These are phyloP conservation scores for Drosophila anomalata DNA, from an alignment of 2,888 invertebrate species.

Conservation along the genomic window DNA sequence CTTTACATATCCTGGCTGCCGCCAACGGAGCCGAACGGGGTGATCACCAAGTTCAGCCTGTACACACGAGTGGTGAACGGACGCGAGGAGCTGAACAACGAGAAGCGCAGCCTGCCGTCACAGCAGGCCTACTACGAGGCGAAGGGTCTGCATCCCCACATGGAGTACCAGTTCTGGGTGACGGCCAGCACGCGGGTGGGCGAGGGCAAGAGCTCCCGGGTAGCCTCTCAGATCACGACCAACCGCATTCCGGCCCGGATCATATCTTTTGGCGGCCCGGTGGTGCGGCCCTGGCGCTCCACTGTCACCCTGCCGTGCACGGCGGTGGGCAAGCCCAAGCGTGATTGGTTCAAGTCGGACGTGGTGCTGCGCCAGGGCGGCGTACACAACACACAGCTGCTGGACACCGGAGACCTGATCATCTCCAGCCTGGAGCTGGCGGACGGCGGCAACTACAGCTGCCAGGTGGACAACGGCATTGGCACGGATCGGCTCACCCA, in stretches of 20 bases:
- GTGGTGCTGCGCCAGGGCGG: constrained; percentile 86
- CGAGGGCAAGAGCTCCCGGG: constrained; percentile 89
- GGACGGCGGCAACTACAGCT: constrained; percentile 90
- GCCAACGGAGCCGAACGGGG: constrained; percentile 90
- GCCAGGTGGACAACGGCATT: constrained; percentile 88
- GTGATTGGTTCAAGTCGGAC: constrained; percentile 88
- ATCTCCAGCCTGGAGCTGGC: constrained; percentile 87
- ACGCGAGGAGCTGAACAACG: constrained; percentile 88
- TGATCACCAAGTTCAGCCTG: constrained; percentile 90
- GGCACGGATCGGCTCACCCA: constrained; percentile 88
- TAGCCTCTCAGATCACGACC: constrained; percentile 88
- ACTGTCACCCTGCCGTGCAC: constrained; percentile 87
- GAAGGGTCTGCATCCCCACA: constrained; percentile 88
- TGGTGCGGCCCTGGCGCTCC: constrained; percentile 88
- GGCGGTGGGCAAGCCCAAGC: constrained; percentile 87
- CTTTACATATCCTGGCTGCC: constrained; percentile 91
- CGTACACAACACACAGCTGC: constrained; percentile 86
- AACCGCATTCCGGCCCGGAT: constrained; percentile 88
- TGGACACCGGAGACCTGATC: constrained; percentile 88
- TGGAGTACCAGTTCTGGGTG: constrained; percentile 92
- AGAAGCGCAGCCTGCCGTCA: constrained; percentile 87
- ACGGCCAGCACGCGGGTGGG: constrained; percentile 91
- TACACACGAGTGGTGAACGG: constrained; percentile 89
- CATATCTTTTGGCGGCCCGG: constrained; percentile 88
- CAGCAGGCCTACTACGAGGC: constrained; percentile 88